Conservation (phyloP, 2,888 invertebrate species). For the Gasteruption jaculator region DNA sequence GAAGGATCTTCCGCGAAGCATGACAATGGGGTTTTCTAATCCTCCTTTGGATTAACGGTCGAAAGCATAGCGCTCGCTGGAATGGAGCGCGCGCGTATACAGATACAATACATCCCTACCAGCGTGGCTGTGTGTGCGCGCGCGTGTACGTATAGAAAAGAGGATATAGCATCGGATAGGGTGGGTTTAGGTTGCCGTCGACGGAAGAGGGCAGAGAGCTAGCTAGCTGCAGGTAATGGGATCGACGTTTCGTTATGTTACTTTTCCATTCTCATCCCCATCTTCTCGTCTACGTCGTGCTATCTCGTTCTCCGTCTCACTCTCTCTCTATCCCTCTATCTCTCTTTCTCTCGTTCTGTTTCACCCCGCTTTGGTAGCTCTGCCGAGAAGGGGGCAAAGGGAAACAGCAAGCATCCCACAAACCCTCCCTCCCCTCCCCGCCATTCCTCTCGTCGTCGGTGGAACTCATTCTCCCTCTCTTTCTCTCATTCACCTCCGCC, state of each 20-base stretch:
- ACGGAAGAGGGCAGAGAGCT: constrained; percentile 24
- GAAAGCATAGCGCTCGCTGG: constrained; percentile 32
- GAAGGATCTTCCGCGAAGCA: constrained; percentile 42
- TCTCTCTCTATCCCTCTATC: constrained; percentile 19
- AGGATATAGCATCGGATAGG: constrained; percentile 15
- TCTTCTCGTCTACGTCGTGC: constrained; percentile 24
- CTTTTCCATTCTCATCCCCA: constrained; percentile 48
- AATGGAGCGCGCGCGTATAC: constrained; percentile 19
- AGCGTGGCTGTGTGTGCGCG: neutral
- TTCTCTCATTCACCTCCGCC: constrained; percentile 25
- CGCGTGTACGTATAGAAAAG: constrained; percentile 12
- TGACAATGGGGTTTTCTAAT: constrained; percentile 49
- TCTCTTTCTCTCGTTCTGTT: constrained; percentile 23
- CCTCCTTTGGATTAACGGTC: constrained; percentile 46
- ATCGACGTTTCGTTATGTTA: constrained; percentile 52
- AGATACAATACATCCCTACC: neutral
- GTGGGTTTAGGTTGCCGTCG: constrained; percentile 12
- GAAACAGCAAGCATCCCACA: constrained; percentile 36
- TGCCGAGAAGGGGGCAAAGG: no score
- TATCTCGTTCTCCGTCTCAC: constrained; percentile 15
- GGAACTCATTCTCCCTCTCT: constrained; percentile 23
- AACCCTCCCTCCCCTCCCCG: constrained; percentile 22
- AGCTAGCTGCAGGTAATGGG: constrained; percentile 49
- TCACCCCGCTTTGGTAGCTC: constrained; percentile 30
- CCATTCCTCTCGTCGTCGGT: constrained; percentile 14